Evolutionary conservation across 1,140 invertebrate genomes (phyloP), one percentile per base, ranked within the genome.

Genomic region (Thrips palmi): DNA sequence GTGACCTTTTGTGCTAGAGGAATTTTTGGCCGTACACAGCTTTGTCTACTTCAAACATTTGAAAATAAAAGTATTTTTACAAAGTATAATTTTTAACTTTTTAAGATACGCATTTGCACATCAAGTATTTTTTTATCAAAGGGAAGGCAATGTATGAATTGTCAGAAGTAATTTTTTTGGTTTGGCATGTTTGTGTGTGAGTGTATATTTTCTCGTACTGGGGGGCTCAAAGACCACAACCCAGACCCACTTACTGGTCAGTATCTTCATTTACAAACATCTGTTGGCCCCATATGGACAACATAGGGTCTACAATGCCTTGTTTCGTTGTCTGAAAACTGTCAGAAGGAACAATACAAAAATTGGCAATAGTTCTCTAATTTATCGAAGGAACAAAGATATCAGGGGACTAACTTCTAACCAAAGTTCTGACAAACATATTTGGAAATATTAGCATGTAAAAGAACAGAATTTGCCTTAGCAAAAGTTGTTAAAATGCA

Each of bases 271-370:
- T 85, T 64, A 88, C 80, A 73, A 87, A 85, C 68, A 88, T 79
- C 75, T 88, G 85, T 69, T 89, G 83, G 65, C 84, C 85, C 85
- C 85, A 89, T 72, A 89, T 89, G 65, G 79, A 84, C 65, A 89
- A 81, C 82, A 89, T 88, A 65, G 84, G 85, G 71, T 89, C 84
- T 75, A 87, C 80, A 73, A 87, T 85, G 69, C 83, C 84, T 67
- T 82, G 77, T 77, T 85, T 86, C 73, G 78, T 76, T 51, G 82
- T 85, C 78, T 87, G 82, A 79, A 86, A 87, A 77, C 82, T 87
- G 76, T 53, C 37, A 48, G 42, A 58, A 52, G 47, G 48, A 50
- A 45, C 24, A 36, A 41, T 29, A 11, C 32, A 41, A 39, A 43
- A 29, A 43, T 22, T n/a, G n/a, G n/a, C n/a, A n/a, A n/a, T n/a